phyloP scores from a whole-genome alignment of 2,888 invertebrate genomes.

The Notodromas monacha region DNA sequence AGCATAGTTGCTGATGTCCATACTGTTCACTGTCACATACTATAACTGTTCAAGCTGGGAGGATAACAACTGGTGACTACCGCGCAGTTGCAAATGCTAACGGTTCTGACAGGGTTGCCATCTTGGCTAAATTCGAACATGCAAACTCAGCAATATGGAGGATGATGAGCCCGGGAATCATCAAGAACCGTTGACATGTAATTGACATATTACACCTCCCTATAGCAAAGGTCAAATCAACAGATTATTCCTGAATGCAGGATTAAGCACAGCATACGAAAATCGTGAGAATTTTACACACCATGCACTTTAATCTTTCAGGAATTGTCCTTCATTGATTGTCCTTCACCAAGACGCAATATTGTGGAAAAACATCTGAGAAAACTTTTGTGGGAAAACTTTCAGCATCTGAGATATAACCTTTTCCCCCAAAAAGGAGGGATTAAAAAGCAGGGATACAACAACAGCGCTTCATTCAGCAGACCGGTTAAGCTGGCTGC shows the following conservation, averaged over 20 bases:
- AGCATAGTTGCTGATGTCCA: slow-evolving; percentile 1
- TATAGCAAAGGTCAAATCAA: slow-evolving; percentile 1
- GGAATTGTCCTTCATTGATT: slow-evolving; percentile 4
- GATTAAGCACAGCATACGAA: slow-evolving; percentile 2
- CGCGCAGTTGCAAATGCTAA: slow-evolving; percentile 4
- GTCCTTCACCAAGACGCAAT: slow-evolving; percentile 4
- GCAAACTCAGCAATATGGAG: slow-evolving; percentile 2
- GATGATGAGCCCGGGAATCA: slow-evolving; percentile 4
- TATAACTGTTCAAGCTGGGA: slow-evolving; percentile 4
- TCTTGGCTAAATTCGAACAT: slow-evolving; percentile 2
- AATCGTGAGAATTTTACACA: slow-evolving; percentile 4
- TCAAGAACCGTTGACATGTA: slow-evolving; percentile 4
- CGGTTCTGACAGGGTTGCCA: slow-evolving; percentile 4
- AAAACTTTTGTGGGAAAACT: slow-evolving; percentile 4
- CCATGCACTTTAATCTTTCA: slow-evolving; percentile 4
- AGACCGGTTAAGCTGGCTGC: slow-evolving; percentile 4
- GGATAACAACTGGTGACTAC: slow-evolving; percentile 1
- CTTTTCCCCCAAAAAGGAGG: slow-evolving; percentile 4
- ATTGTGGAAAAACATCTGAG: slow-evolving; percentile 4
- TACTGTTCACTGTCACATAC: slow-evolving; percentile 4
- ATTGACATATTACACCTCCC: slow-evolving; percentile 4
- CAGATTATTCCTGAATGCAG: slow-evolving; percentile 2
- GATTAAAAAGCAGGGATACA: slow-evolving; percentile 4
- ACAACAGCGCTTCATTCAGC: slow-evolving; percentile 2
- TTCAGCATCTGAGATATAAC: slow-evolving; percentile 4